Base-by-base conservation (phyloP, 2,797 vertebrate genomes). In the Pseudochaenichthys georgianus region DNA sequence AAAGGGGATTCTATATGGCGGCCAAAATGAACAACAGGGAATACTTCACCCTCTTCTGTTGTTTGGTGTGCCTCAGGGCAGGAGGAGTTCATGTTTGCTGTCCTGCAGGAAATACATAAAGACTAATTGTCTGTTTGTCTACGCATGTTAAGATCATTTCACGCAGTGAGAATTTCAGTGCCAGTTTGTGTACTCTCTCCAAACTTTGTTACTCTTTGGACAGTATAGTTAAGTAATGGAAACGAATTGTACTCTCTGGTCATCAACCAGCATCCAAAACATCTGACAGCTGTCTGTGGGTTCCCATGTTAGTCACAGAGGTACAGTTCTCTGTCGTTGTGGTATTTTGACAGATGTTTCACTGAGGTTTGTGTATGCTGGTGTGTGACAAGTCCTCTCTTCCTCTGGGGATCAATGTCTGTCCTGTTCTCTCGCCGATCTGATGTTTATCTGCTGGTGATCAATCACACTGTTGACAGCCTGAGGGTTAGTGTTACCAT, bases 361-460 rank as follows among this genome's bases (percentile, higher is more conserved):
- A 64, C 81, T 55, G 89, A 88, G 88, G 88, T 90, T 89, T 92
- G 89, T 89, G 89, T 91, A 87, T 86, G 85, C 84, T 71, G 81
- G 75, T 80, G 85, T 92, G 87, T 89, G 92, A 94, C 92, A 93
- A 86, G 89, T 92, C 84, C 77, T 89, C 90, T 91, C 90, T 89
- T 93, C 90, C 93, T 90, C 87, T 87, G 81, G 89, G 92, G 89
- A 93, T 93, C 90, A 88, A 92, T 94, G 93, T 93, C 89, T 93
- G 89, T 89, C 86, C 84, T 91, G 93, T 94, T 94, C 91, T 91
- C 85, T 82, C 43, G 72, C 80, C 68, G 75, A 94, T 93, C 83
- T 92, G 89, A 93, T 93, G 92, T 95, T 93, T 93, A 92, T 94
- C 93, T 92, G 81, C 83, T 75, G 81, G 91, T 93, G 89, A 94